Percentiles rank a stretch among this genome's conserved stretches.
Evolutionary conservation across 2,113 vertebrate genomes (phyloP).

Genomic region (Dicrurus megarhynchus): DNA sequence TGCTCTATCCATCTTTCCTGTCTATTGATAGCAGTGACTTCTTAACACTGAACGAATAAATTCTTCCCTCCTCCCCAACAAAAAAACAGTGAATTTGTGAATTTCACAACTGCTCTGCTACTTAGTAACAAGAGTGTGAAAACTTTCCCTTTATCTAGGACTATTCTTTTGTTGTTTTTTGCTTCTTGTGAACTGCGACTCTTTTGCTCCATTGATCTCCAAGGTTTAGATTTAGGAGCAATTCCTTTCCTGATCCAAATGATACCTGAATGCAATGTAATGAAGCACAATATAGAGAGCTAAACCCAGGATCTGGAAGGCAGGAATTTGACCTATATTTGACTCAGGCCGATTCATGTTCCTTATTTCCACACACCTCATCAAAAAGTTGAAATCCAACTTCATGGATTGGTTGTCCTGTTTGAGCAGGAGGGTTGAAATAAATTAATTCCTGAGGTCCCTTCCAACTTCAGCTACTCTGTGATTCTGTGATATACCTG

Average conservation of each 20-base stretch:
- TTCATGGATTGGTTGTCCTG: not conserved
- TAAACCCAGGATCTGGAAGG: not conserved
- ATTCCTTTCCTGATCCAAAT: not conserved
- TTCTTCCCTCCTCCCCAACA: rapidly evolving
- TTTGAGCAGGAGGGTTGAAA: not conserved
- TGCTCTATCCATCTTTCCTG: not conserved
- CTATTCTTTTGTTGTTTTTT: not conserved
- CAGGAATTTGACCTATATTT: not conserved
- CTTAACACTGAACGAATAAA: not conserved
- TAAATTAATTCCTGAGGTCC: not conserved
- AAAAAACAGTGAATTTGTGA: not conserved
- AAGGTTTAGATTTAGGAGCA: not conserved
- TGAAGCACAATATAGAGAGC: not conserved
- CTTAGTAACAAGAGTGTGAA: not conserved
- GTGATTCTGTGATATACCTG: not conserved
- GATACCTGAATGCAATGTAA: not conserved
- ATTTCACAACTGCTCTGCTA: not conserved
- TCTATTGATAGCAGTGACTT: not conserved
- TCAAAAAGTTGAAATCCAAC: not conserved
- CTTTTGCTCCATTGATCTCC: not conserved
- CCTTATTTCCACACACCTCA: not conserved
- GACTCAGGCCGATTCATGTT: not conserved
- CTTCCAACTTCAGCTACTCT: not conserved
- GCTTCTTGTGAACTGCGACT: not conserved
- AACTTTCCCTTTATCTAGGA: not conserved